A percentile compares a stretch with the other conserved stretches of the same genome.
These are phyloP conservation scores for Bruchidius siliquastri DNA, from an alignment of 2,888 invertebrate genomes.

Conservation along the genomic window DNA sequence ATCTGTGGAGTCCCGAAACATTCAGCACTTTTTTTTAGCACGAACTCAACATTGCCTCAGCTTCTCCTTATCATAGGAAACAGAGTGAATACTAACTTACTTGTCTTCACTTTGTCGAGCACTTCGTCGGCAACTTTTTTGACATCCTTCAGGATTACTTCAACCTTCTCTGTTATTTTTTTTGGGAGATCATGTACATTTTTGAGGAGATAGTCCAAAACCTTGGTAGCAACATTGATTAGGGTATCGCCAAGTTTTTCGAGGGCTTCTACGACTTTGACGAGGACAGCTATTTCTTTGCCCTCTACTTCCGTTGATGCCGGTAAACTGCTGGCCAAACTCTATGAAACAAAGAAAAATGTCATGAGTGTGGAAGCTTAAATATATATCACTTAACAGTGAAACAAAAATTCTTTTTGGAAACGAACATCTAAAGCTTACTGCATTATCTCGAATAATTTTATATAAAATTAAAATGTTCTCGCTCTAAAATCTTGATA, in stretches of 20 bases:
- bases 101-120: neutral
- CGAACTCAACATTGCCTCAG: too few relatives aligned
- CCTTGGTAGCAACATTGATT: neutral
- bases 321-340: neutral
- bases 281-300: neutral
- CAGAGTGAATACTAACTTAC: too few relatives aligned
- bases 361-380: too few relatives aligned
- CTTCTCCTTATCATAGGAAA: too few relatives aligned
- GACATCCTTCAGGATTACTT: neutral
- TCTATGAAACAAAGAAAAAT: neutral
- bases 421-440: too few relatives aligned
- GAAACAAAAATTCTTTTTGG: too few relatives aligned
- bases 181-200: neutral
- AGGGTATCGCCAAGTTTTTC: conserved; percentile 1
- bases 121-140: neutral
- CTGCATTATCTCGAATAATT: too few relatives aligned
- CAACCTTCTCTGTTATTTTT: neutral
- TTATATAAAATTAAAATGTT: too few relatives aligned
- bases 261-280: neutral
- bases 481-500: too few relatives aligned
- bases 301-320: neutral
- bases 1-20: too few relatives aligned
- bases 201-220: neutral
- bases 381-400: too few relatives aligned
- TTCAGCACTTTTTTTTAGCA: too few relatives aligned